Percentiles rank a stretch among this genome's conserved stretches.
phyloP scores from a whole-genome alignment of 92 coral and sea anemone genomes.

The Porites rus region DNA sequence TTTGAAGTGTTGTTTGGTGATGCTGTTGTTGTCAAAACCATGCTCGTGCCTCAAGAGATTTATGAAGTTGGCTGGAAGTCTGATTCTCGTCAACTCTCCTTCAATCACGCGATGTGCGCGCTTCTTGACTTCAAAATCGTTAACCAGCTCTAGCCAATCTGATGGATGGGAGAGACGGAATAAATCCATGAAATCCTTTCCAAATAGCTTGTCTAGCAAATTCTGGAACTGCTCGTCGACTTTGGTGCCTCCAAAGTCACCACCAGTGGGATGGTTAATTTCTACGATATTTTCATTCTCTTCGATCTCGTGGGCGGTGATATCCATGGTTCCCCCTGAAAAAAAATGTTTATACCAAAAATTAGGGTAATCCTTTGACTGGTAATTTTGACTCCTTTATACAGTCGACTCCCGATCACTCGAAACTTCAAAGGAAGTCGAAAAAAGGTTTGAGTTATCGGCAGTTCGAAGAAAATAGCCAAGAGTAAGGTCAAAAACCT shows the following conservation, averaged over 20 bases:
- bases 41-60: constrained; percentile 12
- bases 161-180: constrained; percentile 15
- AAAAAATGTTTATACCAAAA: no score
- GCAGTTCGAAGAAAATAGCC: no score
- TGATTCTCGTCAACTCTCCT: constrained; percentile 41
- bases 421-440: no score
- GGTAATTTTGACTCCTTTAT: no score
- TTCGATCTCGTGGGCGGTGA: constrained; percentile 37
- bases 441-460: no score
- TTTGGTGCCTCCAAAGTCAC: constrained; percentile 45
- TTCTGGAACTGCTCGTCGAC: constrained; percentile 45
- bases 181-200: background rate
- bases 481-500: no score
- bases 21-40: background rate
- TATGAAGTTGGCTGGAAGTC: constrained; percentile 47
- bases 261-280: constrained; percentile 46
- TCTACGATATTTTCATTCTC: constrained; percentile 35
- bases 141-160: constrained; percentile 40
- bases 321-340: constrained; percentile 55
- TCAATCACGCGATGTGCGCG: constrained; percentile 28
- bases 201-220: constrained; percentile 31
- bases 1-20: background rate
- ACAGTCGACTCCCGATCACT: no score
- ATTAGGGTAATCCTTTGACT: no score
- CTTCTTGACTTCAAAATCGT: constrained; percentile 56